Conservation (phyloP, 2,797 vertebrate genomes). For the Sparus aurata region DNA sequence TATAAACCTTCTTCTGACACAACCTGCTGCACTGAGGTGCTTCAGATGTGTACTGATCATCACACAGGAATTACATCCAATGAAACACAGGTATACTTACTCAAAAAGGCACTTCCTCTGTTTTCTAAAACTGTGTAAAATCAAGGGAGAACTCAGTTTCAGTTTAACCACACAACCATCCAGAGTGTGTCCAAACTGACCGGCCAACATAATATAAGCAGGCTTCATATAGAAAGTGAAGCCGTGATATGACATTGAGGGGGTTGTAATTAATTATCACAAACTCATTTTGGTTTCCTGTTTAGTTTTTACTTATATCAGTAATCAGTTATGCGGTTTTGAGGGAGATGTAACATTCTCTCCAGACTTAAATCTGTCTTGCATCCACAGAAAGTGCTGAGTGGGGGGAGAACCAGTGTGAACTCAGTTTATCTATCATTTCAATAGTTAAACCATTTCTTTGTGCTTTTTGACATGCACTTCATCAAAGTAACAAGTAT, state of each 20-base stretch:
- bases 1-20: constrained; percentile 5
- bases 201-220: neutral
- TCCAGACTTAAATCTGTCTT: neutral
- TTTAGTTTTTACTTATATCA: neutral
- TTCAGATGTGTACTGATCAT: neutral
- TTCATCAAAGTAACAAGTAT: neutral
- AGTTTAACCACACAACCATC: neutral
- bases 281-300: neutral
- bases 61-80: constrained; percentile 42
- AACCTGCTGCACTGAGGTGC: neutral
- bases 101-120: constrained; percentile 57
- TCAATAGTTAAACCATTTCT: neutral
- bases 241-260: neutral
- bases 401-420: neutral
- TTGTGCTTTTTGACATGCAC: neutral
- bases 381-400: no score
- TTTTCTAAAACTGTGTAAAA: constrained; percentile 19
- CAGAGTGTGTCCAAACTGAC: neutral
- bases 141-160: constrained; percentile 10
- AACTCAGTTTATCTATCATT: neutral
- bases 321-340: neutral
- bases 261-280: neutral
- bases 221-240: constrained; percentile 1
- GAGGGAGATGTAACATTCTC: neutral
- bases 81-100: constrained; percentile 40